These are phyloP conservation scores for Avahi laniger DNA, from an alignment of 2,797 vertebrate genomes.

Conservation along the genomic window DNA sequence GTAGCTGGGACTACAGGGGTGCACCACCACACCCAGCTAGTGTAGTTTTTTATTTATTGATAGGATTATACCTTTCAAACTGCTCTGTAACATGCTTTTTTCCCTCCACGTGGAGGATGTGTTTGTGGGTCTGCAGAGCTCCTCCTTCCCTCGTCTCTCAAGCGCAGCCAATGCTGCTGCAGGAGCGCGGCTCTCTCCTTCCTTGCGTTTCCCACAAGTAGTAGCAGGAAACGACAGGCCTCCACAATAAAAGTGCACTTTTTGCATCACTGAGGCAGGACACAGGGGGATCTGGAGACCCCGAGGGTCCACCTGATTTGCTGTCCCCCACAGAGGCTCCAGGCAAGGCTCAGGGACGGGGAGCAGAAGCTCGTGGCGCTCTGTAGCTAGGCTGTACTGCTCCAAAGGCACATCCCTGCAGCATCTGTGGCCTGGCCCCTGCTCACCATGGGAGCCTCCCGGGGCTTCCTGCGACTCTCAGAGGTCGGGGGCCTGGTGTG, in stretches of 20 bases:
- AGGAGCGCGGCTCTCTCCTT: background rate
- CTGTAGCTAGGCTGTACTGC: background rate
- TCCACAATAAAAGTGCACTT: background rate
- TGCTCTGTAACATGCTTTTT: background rate
- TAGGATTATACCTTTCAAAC: background rate
- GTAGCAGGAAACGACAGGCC: background rate
- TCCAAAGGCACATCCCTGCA: accelerated
- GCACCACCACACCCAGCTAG: accelerated
- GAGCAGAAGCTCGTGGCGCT: background rate
- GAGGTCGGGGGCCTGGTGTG: background rate
- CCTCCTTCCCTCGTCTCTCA: background rate
- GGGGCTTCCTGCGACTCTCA: background rate
- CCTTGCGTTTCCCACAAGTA: background rate
- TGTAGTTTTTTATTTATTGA: background rate
- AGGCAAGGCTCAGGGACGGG: background rate
- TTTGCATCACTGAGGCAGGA: background rate
- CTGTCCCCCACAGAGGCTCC: background rate
- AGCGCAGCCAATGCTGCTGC: too few species aligned
- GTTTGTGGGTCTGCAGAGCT: background rate
- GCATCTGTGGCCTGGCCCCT: background rate
- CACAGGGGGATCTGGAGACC: background rate
- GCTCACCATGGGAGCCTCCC: background rate
- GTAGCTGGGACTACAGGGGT: background rate
- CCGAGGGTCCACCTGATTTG: background rate
- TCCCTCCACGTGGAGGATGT: background rate